Conservation (phyloP, 2,888 invertebrate species). For the Meteorus colon region DNA sequence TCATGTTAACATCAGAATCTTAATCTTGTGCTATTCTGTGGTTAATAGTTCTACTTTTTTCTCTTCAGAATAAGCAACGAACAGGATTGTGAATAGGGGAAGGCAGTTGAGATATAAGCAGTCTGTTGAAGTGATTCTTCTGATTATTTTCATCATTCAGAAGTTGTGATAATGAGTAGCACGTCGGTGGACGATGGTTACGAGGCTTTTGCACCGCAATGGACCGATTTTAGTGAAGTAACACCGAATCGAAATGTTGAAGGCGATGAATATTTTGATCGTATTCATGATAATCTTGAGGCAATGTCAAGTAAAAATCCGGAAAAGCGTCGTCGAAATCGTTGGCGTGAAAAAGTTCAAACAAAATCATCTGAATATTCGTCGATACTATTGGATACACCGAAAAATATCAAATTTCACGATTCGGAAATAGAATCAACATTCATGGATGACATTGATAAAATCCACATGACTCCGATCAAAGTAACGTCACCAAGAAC, state of each 20-base stretch:
- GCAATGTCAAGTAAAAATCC: not conserved
- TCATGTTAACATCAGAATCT: too few species aligned
- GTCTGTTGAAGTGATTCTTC: too few species aligned
- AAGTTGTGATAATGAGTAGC: not conserved
- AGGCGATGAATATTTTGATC: slow-evolving; percentile 20
- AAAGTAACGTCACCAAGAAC: slow-evolving; percentile 29
- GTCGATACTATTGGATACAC: not conserved
- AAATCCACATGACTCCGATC: slow-evolving; percentile 40
- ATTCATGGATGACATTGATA: slow-evolving; percentile 28
- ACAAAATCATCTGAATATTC: not conserved
- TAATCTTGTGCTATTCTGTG: too few species aligned
- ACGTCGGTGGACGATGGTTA: not conserved
- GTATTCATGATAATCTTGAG: slow-evolving; percentile 11
- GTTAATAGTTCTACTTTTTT: too few species aligned
- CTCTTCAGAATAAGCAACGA: too few species aligned
- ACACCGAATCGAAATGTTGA: not conserved
- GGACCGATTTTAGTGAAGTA: slow-evolving; percentile 19
- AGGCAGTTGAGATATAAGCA: too few species aligned
- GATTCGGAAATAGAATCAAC: slow-evolving; percentile 17
- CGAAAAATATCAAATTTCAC: not conserved
- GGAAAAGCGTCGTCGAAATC: not conserved
- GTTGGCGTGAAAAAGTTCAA: slow-evolving; percentile 2
- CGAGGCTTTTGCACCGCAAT: slow-evolving; percentile 17
- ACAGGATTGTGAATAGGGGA: too few species aligned
- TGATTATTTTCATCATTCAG: not conserved